Conservation (phyloP, 2,888 invertebrate genomes). For the Campopleginae sp. region DNA sequence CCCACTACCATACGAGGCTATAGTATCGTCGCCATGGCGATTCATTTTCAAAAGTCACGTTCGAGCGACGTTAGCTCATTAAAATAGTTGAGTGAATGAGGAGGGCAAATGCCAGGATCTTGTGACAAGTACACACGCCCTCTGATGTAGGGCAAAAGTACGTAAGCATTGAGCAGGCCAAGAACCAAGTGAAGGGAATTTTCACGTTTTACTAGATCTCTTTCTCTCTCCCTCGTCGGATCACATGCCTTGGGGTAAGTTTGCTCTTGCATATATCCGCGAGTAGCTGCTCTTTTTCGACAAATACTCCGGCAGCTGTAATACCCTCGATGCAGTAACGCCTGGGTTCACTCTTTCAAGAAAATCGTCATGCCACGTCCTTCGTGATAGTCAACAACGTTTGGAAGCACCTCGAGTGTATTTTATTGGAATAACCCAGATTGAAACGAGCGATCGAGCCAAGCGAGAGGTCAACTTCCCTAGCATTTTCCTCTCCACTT, state of each 20-base stretch:
- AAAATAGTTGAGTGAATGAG: slow-evolving; percentile 7
- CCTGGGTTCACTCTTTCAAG: slow-evolving; percentile 36
- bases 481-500: background rate
- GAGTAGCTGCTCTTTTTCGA: background rate
- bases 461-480: slow-evolving; percentile 29
- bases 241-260: slow-evolving; percentile 24
- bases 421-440: slow-evolving; percentile 82
- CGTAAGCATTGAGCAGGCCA: slow-evolving; percentile 59
- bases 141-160: slow-evolving; percentile 24
- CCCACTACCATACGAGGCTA: background rate
- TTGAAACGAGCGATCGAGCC: slow-evolving; percentile 51
- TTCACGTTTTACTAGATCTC: slow-evolving; percentile 28
- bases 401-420: slow-evolving; percentile 79
- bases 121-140: background rate
- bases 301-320: slow-evolving; percentile 1
- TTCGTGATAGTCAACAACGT: slow-evolving; percentile 75
- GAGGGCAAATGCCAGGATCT: slow-evolving; percentile 26
- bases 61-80: slow-evolving; percentile 5
- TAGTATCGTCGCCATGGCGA: background rate
- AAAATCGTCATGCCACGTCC: slow-evolving; percentile 46
- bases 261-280: slow-evolving; percentile 31
- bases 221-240: background rate
- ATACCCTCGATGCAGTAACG: slow-evolving; percentile 7
- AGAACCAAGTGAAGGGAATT: slow-evolving; percentile 43
- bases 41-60: slow-evolving; percentile 4